Evolutionary conservation across 2,113 vertebrate genomes (phyloP).

Genomic region (Hippocampus comes): DNA sequence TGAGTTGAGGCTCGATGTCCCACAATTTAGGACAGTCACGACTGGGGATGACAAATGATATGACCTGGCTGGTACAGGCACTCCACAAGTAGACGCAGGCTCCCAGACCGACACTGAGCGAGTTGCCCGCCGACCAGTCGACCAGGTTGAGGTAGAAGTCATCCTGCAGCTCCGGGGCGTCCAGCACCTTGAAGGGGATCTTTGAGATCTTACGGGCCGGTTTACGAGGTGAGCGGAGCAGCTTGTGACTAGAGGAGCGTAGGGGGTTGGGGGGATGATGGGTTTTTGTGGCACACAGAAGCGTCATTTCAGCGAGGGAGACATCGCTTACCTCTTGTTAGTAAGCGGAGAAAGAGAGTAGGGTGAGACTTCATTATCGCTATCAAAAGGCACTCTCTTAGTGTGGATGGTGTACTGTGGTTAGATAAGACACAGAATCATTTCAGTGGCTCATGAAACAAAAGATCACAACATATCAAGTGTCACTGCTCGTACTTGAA

Average conservation of each 20-base stretch:
- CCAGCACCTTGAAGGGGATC: constrained; percentile 97
- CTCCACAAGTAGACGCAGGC: constrained; percentile 99
- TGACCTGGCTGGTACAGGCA: constrained; percentile 96
- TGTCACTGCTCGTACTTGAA: constrained; percentile 63
- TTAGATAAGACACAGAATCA: constrained; percentile 7
- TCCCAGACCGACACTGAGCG: constrained; percentile 93
- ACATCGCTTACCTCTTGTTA: constrained; percentile 73
- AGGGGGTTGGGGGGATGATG: not conserved
- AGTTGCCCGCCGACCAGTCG: constrained; percentile 96
- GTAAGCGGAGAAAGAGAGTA: constrained; percentile 80
- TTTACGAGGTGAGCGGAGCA: constrained; percentile 92
- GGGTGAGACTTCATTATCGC: constrained; percentile 74
- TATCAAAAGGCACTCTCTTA: constrained; percentile 77
- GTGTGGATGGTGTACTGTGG: constrained; percentile 75
- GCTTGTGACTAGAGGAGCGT: constrained; percentile 81
- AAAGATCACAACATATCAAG: not conserved
- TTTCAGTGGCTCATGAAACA: not conserved
- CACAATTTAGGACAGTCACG: too few relatives aligned
- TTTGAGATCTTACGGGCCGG: constrained; percentile 97
- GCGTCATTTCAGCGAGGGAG: not conserved
- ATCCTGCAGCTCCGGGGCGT: constrained; percentile 94
- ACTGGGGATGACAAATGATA: not conserved
- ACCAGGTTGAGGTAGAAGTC: constrained; percentile 99
- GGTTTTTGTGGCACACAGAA: not conserved
- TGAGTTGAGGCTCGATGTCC: too few relatives aligned